Conservation (phyloP, 2,888 invertebrate genomes). For the Phymatocera aterrima region DNA sequence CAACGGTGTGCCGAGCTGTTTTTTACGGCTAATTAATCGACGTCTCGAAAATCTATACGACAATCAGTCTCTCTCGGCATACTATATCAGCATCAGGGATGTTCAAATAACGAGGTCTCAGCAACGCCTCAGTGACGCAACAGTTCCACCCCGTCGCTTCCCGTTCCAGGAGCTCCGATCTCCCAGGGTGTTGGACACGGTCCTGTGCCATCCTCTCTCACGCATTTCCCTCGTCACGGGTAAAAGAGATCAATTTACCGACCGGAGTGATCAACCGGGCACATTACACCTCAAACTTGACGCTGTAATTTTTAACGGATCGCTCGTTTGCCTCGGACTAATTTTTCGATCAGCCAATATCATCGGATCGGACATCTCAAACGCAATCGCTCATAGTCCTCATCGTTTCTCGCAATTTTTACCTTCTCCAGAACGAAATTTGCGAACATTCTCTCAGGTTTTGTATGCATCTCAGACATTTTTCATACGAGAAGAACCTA, state of each 20-base stretch:
- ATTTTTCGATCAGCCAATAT: not conserved
- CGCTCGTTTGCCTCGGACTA: too few species aligned
- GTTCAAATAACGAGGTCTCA: conserved; percentile 40
- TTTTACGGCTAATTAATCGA: conserved; percentile 21
- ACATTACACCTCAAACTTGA: not conserved
- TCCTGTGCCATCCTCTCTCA: not conserved
- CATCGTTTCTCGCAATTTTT: not conserved
- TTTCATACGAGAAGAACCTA: too few species aligned
- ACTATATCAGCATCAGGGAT: not conserved
- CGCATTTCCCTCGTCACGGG: not conserved
- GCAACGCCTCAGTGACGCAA: conserved; percentile 22
- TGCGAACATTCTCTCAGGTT: not conserved
- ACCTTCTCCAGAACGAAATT: not conserved
- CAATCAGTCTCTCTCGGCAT: conserved; percentile 6
- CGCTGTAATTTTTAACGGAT: too few species aligned
- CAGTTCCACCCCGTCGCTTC: conserved; percentile 19
- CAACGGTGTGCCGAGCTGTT: not conserved
- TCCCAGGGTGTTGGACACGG: conserved; percentile 6
- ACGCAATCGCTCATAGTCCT: too few species aligned
- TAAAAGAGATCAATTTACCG: conserved; percentile 13
- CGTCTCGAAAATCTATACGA: conserved; percentile 26
- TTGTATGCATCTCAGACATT: too few species aligned
- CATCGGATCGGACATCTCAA: too few species aligned
- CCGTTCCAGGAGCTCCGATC: not conserved
- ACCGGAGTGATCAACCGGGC: not conserved